Evolutionary conservation across 2,888 invertebrate species (phyloP).

Genomic region (Iphiclides podalirius): DNA sequence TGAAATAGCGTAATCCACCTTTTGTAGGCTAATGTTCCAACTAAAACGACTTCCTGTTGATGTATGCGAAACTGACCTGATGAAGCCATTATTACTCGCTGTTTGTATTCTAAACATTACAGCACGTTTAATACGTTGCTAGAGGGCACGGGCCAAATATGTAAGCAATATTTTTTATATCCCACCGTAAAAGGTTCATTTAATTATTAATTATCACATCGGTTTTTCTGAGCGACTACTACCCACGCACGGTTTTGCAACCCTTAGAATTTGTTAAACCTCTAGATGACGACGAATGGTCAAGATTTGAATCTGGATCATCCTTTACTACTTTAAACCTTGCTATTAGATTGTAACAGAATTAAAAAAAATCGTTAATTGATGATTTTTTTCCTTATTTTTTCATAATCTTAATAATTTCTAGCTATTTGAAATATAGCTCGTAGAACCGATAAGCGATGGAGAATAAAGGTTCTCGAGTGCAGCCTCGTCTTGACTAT

Average conservation of each 20-base stretch:
- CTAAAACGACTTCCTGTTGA: conserved; percentile 16
- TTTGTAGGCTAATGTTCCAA: conserved; percentile 26
- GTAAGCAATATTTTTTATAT: not conserved
- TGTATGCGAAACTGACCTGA: not conserved
- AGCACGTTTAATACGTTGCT: not conserved
- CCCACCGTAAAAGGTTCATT: not conserved
- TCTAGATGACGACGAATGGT: no score
- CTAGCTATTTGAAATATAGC: no score
- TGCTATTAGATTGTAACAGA: no score
- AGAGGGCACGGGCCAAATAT: not conserved
- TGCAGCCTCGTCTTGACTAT: no score
- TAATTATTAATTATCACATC: not conserved
- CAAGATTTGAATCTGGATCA: no score
- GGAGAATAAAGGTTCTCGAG: no score
- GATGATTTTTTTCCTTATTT: no score
- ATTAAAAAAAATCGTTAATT: no score
- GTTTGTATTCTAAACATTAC: conserved; percentile 9
- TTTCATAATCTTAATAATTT: no score
- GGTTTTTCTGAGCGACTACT: not conserved
- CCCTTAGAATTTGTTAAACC: not conserved
- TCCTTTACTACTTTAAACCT: no score
- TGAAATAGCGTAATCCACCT: conserved; percentile 23
- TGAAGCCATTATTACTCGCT: not conserved
- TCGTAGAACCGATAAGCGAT: no score
- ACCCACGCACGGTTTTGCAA: not conserved